Evolutionary conservation across 2,888 invertebrate species (phyloP), one percentile per base, ranked within the genome.

Genomic region (Perdita meconis): DNA sequence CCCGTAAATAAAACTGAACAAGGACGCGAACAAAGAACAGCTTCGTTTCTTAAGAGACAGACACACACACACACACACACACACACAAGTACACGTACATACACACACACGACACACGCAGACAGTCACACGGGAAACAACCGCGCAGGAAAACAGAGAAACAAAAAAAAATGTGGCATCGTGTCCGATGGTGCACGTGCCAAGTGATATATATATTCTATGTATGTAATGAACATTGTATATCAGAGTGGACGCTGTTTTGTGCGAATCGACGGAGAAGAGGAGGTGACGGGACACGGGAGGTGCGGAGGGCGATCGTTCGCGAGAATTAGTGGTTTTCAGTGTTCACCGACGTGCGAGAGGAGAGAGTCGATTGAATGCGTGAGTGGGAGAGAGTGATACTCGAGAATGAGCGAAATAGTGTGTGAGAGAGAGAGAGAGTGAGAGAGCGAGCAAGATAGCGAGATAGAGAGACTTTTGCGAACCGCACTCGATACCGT

Each of bases 401-500:
- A 13, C 12, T 38, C 6, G 50, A 34, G 47, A 34, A n/a, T 3
- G 44, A 10, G 68, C 3, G 24, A n/a, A 44, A 53, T 19, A 26
- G 60, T 36, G 26, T 59, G 64, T 42, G 47, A 57, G 38, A 13
- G 59, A 30, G 50, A 47, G 44, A 53, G 30, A 30, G 55, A n/a
- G 50, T 34, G 63, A 13, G 40, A 19, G 42, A 13, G 19, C n/a
- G n/a, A 84, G 44, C 12, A 63, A 44, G 56, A 24, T 55, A 51
- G 51, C 5, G 36, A 38, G 47, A 42, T 16, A 60, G 57, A 42
- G 57, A 51, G 57, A 40, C 80, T 86, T n/a, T 72, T 57, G 69
- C 81, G 77, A 82, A 78, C 80, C 84, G 83, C 81, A 86, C 83
- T 87, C 83, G 84, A 87, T 85, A 86, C 83, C 85, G 84, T 84